A percentile compares a stretch with the other conserved stretches of the same genome.
These are phyloP conservation scores for Plutella xylostella DNA, from an alignment of 2,888 invertebrate species.

Conservation along the genomic window DNA sequence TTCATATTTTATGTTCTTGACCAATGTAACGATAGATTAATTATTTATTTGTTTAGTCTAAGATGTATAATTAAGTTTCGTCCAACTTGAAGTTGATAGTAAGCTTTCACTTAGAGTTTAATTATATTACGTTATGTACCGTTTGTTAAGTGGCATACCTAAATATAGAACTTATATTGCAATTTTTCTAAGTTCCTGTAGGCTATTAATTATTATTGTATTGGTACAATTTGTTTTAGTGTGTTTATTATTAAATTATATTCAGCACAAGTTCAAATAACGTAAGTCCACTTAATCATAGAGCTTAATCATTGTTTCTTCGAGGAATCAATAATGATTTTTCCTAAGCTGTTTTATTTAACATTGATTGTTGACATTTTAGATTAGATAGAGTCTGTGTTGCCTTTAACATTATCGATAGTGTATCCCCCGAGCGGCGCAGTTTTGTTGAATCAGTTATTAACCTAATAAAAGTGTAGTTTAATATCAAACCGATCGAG, in stretches of 20 bases:
- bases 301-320: slow-evolving; percentile 45
- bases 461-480: slow-evolving; percentile 29
- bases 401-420: slow-evolving; percentile 65
- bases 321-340: slow-evolving; percentile 35
- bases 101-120: slow-evolving; percentile 16
- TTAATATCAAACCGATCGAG: slow-evolving; percentile 48
- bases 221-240: slow-evolving; percentile 66
- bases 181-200: slow-evolving; percentile 70
- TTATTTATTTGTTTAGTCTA: slow-evolving; percentile 36
- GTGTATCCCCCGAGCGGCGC: slow-evolving; percentile 59
- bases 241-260: slow-evolving; percentile 57
- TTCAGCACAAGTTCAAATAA: slow-evolving; percentile 67
- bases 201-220: slow-evolving; percentile 67
- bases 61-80: slow-evolving; percentile 43
- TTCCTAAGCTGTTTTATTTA: slow-evolving; percentile 63
- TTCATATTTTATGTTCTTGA: slow-evolving; percentile 37
- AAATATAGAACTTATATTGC: slow-evolving; percentile 68
- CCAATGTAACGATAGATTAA: slow-evolving; percentile 46
- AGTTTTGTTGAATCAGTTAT: slow-evolving; percentile 47
- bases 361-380: slow-evolving; percentile 67
- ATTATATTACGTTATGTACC: slow-evolving; percentile 30
- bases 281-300: slow-evolving; percentile 64
- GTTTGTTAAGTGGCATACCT: slow-evolving; percentile 67
- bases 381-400: slow-evolving; percentile 67
- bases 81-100: slow-evolving; percentile 16